A percentile compares a stretch with the other conserved stretches of the same genome.
Conservation (phyloP, 2,888 invertebrate species). For the Vesta saturnalis region DNA sequence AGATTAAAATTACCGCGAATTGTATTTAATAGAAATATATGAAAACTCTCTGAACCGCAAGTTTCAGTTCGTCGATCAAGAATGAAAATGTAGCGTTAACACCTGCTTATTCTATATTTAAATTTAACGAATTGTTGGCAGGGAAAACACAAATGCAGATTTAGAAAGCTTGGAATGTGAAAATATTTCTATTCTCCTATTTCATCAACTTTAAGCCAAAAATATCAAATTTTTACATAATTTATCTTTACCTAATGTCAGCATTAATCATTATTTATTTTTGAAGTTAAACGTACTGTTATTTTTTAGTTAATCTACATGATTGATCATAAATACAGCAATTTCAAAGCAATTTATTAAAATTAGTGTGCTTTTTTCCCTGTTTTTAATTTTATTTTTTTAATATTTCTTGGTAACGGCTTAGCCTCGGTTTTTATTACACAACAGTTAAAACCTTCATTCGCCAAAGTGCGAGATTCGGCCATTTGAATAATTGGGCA, state of each 20-base stretch:
- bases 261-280: background rate
- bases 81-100: conserved; percentile 25
- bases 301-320: background rate
- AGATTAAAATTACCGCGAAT: background rate
- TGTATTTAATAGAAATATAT: background rate
- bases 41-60: conserved; percentile 18
- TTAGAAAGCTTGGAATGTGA: conserved; percentile 11
- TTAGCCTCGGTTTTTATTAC: too few species aligned
- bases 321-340: background rate
- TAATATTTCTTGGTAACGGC: background rate
- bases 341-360: background rate
- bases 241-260: background rate
- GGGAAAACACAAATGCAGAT: conserved; percentile 9
- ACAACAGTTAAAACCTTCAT: too few species aligned
- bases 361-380: too few species aligned
- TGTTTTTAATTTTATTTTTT: too few species aligned
- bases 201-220: conserved; percentile 7
- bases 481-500: too few species aligned
- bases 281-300: background rate
- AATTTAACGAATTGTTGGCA: conserved; percentile 16
- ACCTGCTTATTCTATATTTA: conserved; percentile 35
- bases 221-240: background rate
- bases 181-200: conserved; percentile 9
- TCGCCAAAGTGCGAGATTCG: too few species aligned
- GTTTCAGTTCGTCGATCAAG: conserved; percentile 38